phyloP scores from a whole-genome alignment of 2,888 invertebrate genomes.

The Melinaea menophilus region DNA sequence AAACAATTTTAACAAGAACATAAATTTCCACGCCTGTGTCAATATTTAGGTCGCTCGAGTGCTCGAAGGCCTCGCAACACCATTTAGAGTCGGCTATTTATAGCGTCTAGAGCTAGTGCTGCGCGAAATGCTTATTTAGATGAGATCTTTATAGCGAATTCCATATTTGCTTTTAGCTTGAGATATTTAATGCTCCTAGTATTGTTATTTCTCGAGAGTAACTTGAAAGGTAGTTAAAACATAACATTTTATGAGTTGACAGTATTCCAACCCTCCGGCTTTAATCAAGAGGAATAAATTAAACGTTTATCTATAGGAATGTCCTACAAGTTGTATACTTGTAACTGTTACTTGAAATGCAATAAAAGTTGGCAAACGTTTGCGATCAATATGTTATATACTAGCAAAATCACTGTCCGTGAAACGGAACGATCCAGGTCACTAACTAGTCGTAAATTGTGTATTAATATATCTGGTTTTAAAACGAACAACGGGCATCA shows the following conservation, averaged over 20 bases:
- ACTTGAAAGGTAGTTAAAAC: not conserved
- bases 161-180: conserved; percentile 22
- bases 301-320: too few relatives aligned
- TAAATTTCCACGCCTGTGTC: conserved; percentile 30
- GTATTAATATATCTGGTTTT: conserved; percentile 1
- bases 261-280: too few relatives aligned
- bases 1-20: conserved; percentile 30
- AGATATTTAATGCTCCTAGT: not conserved
- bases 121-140: conserved; percentile 32
- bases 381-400: conserved; percentile 1
- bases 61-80: conserved; percentile 39
- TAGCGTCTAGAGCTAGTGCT: conserved; percentile 29
- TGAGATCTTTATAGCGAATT: conserved; percentile 30
- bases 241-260: too few relatives aligned
- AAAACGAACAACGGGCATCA: not conserved
- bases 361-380: conserved; percentile 1
- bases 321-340: too few relatives aligned
- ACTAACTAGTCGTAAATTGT: not conserved
- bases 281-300: too few relatives aligned
- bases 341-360: not conserved
- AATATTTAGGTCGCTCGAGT: conserved; percentile 41
- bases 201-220: not conserved
- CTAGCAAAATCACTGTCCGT: conserved; percentile 1
- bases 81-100: conserved; percentile 38
- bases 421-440: conserved; percentile 1